phyloP scores from a whole-genome alignment of 2,888 invertebrate genomes.

The Dryocosmus kuriphilus region DNA sequence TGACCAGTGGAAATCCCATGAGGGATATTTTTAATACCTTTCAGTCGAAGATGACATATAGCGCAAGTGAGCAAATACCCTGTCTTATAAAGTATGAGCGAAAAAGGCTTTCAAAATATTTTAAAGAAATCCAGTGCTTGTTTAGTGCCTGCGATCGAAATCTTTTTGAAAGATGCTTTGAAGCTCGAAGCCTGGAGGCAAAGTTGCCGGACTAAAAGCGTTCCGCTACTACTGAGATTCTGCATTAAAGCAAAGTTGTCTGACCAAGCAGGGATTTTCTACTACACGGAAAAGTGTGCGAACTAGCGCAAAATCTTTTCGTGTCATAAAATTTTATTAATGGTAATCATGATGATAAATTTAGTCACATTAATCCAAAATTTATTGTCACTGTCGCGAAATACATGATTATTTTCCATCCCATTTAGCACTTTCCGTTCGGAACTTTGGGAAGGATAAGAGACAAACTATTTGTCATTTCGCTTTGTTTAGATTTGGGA shows the following conservation, averaged over 20 bases:
- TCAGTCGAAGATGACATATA: neutral
- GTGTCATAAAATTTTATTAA: too few relatives aligned
- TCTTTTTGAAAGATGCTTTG: conserved; percentile 22
- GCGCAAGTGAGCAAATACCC: neutral
- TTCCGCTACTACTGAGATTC: conserved; percentile 27
- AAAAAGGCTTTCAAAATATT: neutral
- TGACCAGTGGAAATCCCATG: too few relatives aligned
- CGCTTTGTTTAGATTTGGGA: neutral
- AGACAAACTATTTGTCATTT: neutral
- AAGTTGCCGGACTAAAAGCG: conserved; percentile 30
- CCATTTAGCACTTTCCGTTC: neutral
- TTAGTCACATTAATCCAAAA: too few relatives aligned
- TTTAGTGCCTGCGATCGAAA: neutral
- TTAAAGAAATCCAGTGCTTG: neutral
- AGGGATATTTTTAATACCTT: too few relatives aligned
- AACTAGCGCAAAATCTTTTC: too few relatives aligned
- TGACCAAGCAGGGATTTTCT: neutral
- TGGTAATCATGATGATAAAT: too few relatives aligned
- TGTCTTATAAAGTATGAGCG: neutral
- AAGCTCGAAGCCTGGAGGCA: neutral
- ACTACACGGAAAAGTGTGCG: conserved; percentile 4
- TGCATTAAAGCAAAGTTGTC: neutral
- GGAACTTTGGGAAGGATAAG: neutral
- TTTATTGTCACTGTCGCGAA: too few relatives aligned
- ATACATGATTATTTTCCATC: neutral